These are phyloP conservation scores for Rhinopithecus roxellana DNA, from an alignment of 2,113 vertebrate species.

Conservation along the genomic window DNA sequence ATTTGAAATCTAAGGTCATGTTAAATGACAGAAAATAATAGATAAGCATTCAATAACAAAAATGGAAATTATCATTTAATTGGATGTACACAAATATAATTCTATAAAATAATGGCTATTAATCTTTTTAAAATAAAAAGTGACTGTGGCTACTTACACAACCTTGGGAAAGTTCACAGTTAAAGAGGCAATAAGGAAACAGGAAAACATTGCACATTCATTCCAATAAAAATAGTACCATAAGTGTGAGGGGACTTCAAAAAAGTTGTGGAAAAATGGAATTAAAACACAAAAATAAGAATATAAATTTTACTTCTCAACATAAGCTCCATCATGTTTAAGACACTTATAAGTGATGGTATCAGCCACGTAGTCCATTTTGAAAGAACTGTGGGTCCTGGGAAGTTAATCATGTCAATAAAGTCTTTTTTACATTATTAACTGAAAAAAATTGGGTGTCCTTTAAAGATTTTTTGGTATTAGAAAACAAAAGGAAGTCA, in stretches of 20 bases:
- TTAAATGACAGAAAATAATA: slow-evolving; percentile 37
- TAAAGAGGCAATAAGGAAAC: slow-evolving; percentile 21
- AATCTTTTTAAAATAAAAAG: slow-evolving; percentile 10
- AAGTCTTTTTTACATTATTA: not conserved
- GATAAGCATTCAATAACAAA: slow-evolving; percentile 8
- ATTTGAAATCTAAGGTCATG: not conserved
- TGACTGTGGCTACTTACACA: not conserved
- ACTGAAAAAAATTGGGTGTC: no score
- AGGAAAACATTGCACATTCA: not conserved
- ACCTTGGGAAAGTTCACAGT: not conserved
- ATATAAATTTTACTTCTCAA: not conserved
- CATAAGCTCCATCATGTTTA: not conserved
- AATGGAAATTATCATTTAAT: not conserved
- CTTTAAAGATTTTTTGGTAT: no score
- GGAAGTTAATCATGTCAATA: not conserved
- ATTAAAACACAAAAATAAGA: not conserved
- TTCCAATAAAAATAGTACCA: slow-evolving; percentile 28
- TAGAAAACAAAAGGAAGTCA: not conserved
- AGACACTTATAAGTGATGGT: not conserved
- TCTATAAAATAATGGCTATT: slow-evolving; percentile 39
- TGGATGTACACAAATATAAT: not conserved
- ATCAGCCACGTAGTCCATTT: not conserved
- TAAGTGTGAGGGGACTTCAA: not conserved
- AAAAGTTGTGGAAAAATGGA: not conserved
- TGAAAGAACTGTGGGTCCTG: not conserved